These are phyloP conservation scores for Leguminivora glycinivorella DNA, from an alignment of 1,140 invertebrate species.

Conservation along the genomic window DNA sequence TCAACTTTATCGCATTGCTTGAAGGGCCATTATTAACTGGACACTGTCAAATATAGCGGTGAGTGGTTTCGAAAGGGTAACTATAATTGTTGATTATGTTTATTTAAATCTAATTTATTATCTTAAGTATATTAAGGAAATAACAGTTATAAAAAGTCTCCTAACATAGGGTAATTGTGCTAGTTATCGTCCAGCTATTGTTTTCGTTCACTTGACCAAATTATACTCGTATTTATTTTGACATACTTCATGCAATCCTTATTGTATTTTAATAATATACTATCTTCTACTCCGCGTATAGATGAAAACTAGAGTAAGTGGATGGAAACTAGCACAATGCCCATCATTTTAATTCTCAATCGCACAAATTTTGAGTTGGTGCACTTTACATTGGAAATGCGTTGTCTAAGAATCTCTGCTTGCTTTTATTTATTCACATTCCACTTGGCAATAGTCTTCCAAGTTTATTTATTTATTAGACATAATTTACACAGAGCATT, in stretches of 20 bases:
- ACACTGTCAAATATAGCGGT: constrained; percentile 1
- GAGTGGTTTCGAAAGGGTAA: not conserved
- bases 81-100: not conserved
- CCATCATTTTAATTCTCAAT: not conserved
- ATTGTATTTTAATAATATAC: no score
- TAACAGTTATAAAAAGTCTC: no score
- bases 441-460: constrained; percentile 46
- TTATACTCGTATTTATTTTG: no score
- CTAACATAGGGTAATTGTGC: no score
- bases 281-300: no score
- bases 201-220: no score
- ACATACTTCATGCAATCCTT: no score
- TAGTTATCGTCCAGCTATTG: no score
- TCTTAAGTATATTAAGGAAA: not conserved
- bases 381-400: constrained; percentile 16
- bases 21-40: not conserved
- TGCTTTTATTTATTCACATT: constrained; percentile 37
- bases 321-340: no score
- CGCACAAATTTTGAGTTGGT: constrained; percentile 39
- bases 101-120: not conserved
- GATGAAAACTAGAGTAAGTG: no score
- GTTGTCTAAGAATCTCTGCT: constrained; percentile 34
- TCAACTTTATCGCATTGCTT: not conserved
- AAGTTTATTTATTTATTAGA: constrained; percentile 36
- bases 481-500: constrained; percentile 32